Evolutionary conservation across 1,140 invertebrate species (phyloP).

Genomic region (Zaprionus ornatus): DNA sequence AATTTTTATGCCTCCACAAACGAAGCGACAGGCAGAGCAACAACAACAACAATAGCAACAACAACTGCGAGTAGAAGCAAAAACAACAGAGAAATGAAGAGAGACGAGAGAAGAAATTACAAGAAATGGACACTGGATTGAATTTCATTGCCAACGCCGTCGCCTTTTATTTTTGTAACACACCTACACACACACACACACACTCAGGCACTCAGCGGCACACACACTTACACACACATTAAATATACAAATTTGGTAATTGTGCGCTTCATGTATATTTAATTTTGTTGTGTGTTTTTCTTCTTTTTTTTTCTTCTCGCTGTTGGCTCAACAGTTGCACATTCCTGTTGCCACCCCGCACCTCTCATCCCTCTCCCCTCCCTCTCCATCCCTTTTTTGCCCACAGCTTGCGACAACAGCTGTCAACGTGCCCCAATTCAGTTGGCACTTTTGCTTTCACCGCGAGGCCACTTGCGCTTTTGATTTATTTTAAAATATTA

Average conservation of each 20-base stretch:
- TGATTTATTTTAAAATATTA: not conserved
- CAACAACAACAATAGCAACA: constrained; percentile 2
- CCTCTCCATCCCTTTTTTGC: too few relatives aligned
- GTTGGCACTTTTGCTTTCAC: not conserved
- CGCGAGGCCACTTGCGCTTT: not conserved
- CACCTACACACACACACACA: constrained; percentile 14
- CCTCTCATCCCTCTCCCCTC: not conserved
- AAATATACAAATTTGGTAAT: constrained; percentile 77
- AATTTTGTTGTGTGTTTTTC: constrained; percentile 51
- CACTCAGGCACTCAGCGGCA: constrained; percentile 2
- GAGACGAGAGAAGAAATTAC: constrained; percentile 30
- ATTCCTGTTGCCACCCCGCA: not conserved
- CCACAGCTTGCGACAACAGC: not conserved
- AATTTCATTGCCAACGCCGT: constrained; percentile 54
- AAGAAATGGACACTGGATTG: constrained; percentile 68
- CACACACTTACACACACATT: constrained; percentile 42
- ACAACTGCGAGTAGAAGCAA: constrained; percentile 2
- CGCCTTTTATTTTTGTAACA: constrained; percentile 11
- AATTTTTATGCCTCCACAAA: constrained; percentile 68
- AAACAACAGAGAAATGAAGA: not conserved
- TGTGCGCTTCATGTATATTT: constrained; percentile 74
- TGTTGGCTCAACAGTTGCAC: constrained; percentile 47
- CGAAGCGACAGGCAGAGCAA: not conserved
- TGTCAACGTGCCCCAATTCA: not conserved
- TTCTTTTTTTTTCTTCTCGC: constrained; percentile 32